Percentiles rank a stretch among this genome's conserved stretches.
These are phyloP conservation scores for Trachops cirrhosus DNA, from an alignment of 2,797 vertebrate species.

Conservation along the genomic window DNA sequence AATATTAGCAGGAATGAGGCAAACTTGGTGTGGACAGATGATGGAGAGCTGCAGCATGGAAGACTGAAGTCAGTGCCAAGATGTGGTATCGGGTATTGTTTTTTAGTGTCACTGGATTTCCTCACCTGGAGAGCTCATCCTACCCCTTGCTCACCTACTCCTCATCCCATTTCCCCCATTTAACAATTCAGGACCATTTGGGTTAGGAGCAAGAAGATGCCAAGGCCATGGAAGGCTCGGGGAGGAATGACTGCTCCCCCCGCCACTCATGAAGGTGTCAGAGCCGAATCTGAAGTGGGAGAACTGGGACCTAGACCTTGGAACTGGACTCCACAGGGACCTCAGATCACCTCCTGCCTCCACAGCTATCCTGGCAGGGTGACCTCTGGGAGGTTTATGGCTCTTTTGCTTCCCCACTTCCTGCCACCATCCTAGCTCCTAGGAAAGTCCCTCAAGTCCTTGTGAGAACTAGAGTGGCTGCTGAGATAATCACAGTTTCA, in stretches of 20 bases:
- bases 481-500: background rate
- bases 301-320: background rate
- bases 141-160: background rate
- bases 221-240: background rate
- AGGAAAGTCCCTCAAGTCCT: background rate
- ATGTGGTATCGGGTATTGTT: rapidly evolving
- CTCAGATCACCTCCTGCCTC: background rate
- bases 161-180: no score
- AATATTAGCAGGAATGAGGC: background rate
- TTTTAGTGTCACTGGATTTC: background rate
- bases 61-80: background rate
- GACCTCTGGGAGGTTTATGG: background rate
- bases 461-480: background rate
- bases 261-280: background rate
- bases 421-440: background rate
- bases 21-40: background rate
- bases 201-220: background rate
- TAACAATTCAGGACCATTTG: background rate
- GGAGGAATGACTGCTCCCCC: background rate
- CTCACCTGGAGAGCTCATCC: background rate
- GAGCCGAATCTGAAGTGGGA: background rate
- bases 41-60: background rate
- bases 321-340: background rate
- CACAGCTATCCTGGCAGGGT: background rate
- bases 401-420: background rate